phyloP scores from a whole-genome alignment of 2,113 vertebrate species.

The Oreochromis tanganicae region DNA sequence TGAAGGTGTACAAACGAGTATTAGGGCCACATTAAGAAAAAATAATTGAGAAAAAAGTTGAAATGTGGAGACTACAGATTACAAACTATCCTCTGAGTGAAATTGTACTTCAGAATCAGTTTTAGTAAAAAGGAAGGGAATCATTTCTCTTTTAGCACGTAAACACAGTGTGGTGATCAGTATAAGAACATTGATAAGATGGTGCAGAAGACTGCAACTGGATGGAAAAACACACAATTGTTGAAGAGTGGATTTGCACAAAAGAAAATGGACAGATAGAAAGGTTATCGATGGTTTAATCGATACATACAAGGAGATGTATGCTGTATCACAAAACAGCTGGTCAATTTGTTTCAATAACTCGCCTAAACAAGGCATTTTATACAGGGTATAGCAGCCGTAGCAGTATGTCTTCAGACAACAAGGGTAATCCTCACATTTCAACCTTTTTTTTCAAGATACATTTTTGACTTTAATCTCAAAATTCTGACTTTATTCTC shows the following conservation, averaged over 20 bases:
- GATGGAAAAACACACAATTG: background rate
- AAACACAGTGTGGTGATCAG: background rate
- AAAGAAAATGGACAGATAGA: accelerated
- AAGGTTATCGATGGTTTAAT: background rate
- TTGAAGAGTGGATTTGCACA: background rate
- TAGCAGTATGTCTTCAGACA: background rate
- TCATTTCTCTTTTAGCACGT: background rate
- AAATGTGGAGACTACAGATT: background rate
- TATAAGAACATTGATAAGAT: background rate
- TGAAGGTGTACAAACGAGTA: background rate
- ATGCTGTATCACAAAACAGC: background rate
- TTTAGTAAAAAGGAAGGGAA: background rate
- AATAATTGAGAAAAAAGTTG: background rate
- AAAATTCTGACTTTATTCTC: background rate
- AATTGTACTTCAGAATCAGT: background rate
- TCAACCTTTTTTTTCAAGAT: accelerated
- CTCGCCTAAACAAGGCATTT: background rate
- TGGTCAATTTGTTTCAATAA: background rate
- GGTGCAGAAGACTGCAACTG: background rate
- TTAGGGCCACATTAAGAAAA: background rate
- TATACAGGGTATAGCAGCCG: background rate
- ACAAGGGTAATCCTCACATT: background rate
- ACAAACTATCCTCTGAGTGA: background rate
- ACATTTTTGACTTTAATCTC: background rate
- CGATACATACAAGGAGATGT: background rate